phyloP scores from a whole-genome alignment of 2,797 vertebrate genomes.

The Graptemys geographica region DNA sequence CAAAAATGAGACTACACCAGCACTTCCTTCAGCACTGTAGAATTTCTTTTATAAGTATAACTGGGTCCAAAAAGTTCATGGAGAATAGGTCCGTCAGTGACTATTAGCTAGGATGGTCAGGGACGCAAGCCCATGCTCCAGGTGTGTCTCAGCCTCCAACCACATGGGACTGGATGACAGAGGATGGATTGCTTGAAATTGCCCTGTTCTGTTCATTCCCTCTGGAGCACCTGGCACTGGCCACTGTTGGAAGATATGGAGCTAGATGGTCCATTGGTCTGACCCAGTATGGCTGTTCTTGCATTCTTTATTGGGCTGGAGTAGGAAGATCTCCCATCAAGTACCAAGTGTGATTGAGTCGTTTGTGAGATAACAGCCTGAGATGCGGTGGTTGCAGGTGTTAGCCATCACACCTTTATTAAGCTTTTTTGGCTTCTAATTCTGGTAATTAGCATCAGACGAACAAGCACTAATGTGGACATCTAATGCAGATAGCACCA shows the following conservation, averaged over 20 bases:
- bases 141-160: neutral
- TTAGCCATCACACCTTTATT: neutral
- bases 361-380: neutral
- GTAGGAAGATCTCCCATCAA: neutral
- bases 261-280: neutral
- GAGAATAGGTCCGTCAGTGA: neutral
- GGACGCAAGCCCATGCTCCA: neutral
- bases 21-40: neutral
- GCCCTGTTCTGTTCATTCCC: neutral
- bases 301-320: neutral
- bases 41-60: neutral
- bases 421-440: neutral
- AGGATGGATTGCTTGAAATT: neutral
- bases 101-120: neutral
- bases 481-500: neutral
- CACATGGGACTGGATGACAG: neutral
- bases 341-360: neutral
- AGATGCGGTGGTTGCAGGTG: neutral
- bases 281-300: neutral
- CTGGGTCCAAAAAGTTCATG: neutral
- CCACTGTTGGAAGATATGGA: neutral
- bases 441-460: neutral
- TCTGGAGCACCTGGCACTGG: neutral
- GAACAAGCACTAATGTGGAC: neutral
- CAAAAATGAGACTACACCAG: neutral